Evolutionary conservation across 2,113 vertebrate genomes (phyloP).

Genomic region (Fulmarus glacialis): DNA sequence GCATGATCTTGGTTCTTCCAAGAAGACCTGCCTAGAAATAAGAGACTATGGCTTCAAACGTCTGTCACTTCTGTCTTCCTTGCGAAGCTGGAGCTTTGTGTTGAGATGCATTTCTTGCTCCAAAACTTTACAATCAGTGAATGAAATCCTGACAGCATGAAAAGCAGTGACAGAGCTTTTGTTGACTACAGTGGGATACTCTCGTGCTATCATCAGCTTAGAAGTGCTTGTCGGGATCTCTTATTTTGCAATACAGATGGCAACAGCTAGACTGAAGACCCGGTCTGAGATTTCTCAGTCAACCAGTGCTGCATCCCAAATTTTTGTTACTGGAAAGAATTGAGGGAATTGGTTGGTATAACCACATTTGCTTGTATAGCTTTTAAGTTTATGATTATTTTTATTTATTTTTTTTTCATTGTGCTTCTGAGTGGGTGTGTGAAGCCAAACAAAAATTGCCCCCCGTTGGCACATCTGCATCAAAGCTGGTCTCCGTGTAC

Average conservation of each 20-base stretch:
- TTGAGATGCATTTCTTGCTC: background rate
- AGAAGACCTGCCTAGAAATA: background rate
- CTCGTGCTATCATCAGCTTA: background rate
- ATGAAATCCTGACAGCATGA: background rate
- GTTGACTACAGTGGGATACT: background rate
- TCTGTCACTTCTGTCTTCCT: background rate
- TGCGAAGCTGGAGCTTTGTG: background rate
- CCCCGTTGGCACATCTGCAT: background rate
- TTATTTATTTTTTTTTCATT: background rate
- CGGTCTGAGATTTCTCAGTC: background rate
- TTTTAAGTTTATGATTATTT: background rate
- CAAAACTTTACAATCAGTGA: background rate
- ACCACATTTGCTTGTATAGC: background rate
- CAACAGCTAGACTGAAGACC: background rate
- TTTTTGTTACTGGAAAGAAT: background rate
- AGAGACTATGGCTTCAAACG: background rate
- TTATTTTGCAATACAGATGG: background rate
- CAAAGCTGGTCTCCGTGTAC: background rate
- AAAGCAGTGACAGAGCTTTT: background rate
- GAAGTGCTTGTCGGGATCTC: background rate
- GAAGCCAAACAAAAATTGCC: background rate
- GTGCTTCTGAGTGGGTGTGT: background rate
- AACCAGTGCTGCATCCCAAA: background rate
- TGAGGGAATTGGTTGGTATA: background rate
- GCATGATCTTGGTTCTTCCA: background rate